These are phyloP conservation scores for Whitmania pigra DNA, from an alignment of 1,140 invertebrate species.

Conservation along the genomic window DNA sequence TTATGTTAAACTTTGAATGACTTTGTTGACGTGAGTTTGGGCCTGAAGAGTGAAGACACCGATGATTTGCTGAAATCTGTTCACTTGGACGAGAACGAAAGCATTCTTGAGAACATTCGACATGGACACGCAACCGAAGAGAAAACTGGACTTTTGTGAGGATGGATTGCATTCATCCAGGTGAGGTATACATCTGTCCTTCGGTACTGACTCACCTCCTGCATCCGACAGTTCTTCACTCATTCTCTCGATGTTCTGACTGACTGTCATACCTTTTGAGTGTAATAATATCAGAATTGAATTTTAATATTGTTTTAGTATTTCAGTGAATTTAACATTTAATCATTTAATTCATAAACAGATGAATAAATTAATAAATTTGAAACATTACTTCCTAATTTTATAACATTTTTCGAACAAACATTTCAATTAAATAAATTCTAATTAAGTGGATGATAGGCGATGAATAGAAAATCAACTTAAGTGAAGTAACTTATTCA, in stretches of 20 bases:
- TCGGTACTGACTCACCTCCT: background rate
- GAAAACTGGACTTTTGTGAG: conserved; percentile 17
- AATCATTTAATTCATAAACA: too few relatives aligned
- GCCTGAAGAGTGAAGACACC: conserved; percentile 50
- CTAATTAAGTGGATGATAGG: too few relatives aligned
- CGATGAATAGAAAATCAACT: too few relatives aligned
- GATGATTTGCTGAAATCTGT: conserved; percentile 50
- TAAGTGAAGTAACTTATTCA: too few relatives aligned
- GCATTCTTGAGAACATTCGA: conserved; percentile 48
- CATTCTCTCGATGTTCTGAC: background rate
- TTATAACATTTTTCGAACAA: too few relatives aligned
- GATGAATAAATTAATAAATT: too few relatives aligned
- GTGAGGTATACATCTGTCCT: background rate
- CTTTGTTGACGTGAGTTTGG: conserved; percentile 46
- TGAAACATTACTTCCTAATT: too few relatives aligned
- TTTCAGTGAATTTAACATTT: too few relatives aligned
- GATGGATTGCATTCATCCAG: conserved; percentile 17
- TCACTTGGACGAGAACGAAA: conserved; percentile 50
- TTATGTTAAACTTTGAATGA: conserved; percentile 26
- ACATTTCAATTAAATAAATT: too few relatives aligned
- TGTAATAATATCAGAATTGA: background rate
- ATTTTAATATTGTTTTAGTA: background rate
- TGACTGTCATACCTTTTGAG: background rate
- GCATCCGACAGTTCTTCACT: background rate
- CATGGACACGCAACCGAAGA: conserved; percentile 29